Conservation (phyloP, 2,113 vertebrate species). For the Notarius quadriscutis region DNA sequence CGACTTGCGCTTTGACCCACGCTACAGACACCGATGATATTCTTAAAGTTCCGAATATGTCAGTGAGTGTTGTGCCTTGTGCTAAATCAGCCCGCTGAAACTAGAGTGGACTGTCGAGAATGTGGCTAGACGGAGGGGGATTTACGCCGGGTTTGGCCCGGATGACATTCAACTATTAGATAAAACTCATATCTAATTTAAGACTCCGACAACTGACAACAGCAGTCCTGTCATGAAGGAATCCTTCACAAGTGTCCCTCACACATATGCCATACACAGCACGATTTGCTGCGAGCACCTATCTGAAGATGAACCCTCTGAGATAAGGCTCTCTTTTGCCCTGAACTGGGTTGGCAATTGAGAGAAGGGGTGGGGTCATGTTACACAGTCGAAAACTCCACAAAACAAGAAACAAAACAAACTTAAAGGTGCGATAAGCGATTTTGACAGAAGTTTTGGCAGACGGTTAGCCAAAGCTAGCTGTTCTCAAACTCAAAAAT, state of each 20-base stretch:
- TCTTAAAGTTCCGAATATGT: slow-evolving; percentile 39
- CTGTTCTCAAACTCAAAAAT: neutral
- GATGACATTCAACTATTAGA: slow-evolving; percentile 75
- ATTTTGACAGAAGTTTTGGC: neutral
- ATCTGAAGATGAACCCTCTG: slow-evolving; percentile 7
- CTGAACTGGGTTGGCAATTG: neutral
- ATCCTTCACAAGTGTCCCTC: slow-evolving; percentile 1
- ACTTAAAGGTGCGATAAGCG: neutral
- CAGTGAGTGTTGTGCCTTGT: slow-evolving; percentile 61
- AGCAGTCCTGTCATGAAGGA: slow-evolving; percentile 12
- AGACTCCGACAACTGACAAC: slow-evolving; percentile 51
- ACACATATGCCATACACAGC: slow-evolving; percentile 20
- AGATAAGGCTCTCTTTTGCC: slow-evolving; percentile 10
- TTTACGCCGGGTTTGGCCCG: slow-evolving; percentile 66
- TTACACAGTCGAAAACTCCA: neutral
- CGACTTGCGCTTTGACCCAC: neutral
- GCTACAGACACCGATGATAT: neutral
- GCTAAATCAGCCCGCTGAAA: slow-evolving; percentile 64
- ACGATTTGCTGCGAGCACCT: slow-evolving; percentile 15
- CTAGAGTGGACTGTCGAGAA: slow-evolving; percentile 69
- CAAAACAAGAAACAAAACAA: neutral
- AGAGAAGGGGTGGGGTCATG: neutral
- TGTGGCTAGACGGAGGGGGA: slow-evolving; percentile 70
- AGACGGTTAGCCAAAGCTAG: neutral
- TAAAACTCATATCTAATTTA: slow-evolving; percentile 70